These are phyloP conservation scores for Euzophera pinguis DNA, from an alignment of 2,888 invertebrate genomes.

Conservation along the genomic window DNA sequence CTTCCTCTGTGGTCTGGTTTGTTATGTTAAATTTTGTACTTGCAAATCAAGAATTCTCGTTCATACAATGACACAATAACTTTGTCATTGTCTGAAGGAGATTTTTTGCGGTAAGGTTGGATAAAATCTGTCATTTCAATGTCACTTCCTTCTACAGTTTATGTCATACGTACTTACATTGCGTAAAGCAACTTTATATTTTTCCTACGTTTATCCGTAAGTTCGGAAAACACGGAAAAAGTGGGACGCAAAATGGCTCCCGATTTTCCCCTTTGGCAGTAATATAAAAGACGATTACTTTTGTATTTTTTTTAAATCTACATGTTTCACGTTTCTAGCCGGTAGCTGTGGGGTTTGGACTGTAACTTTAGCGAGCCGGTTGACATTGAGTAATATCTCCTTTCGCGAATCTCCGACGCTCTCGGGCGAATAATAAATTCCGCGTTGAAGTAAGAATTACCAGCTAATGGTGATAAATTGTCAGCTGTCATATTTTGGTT, in stretches of 20 bases:
- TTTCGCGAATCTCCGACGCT: conserved; percentile 44
- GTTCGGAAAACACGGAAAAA: conserved; percentile 8
- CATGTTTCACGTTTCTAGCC: conserved; percentile 19
- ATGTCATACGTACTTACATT: not conserved
- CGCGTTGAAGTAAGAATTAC: conserved; percentile 45
- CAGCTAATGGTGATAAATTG: conserved; percentile 52
- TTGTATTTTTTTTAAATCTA: conserved; percentile 14
- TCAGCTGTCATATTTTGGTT: conserved; percentile 55
- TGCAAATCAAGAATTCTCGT: no score
- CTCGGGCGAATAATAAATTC: conserved; percentile 52
- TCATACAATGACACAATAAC: no score
- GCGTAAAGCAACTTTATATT: conserved; percentile 7
- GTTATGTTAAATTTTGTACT: not conserved
- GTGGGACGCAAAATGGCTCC: not conserved
- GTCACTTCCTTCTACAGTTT: conserved; percentile 7
- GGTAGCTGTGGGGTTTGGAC: conserved; percentile 16
- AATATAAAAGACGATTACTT: conserved; percentile 10
- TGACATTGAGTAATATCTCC: conserved; percentile 56
- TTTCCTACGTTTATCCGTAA: conserved; percentile 6
- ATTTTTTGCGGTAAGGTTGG: not conserved
- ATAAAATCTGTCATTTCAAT: conserved; percentile 8
- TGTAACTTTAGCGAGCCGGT: conserved; percentile 30
- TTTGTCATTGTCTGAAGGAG: not conserved
- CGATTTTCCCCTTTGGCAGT: conserved; percentile 2
- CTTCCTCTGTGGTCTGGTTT: conserved; percentile 1